Conservation (phyloP, 2,113 vertebrate species). For the Clarias batrachus region DNA sequence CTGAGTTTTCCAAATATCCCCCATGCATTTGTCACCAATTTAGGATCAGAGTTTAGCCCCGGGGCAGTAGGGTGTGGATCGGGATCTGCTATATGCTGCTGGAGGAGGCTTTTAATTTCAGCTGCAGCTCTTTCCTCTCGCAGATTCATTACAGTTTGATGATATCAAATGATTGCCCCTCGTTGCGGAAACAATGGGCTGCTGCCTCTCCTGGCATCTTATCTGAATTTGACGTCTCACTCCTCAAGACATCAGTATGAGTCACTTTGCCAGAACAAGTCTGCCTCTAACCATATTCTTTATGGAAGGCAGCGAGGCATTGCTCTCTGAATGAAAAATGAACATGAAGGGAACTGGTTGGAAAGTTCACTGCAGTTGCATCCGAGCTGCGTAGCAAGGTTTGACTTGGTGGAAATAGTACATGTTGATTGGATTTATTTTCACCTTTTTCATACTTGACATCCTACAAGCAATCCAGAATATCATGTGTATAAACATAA, state of each 20-base stretch:
- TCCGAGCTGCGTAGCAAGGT: neutral
- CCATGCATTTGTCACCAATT: slow-evolving; percentile 29
- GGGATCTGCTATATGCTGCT: slow-evolving; percentile 32
- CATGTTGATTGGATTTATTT: slow-evolving; percentile 1
- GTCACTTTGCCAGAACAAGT: slow-evolving; percentile 50
- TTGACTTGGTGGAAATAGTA: neutral
- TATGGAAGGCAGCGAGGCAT: slow-evolving; percentile 34
- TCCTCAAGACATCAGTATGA: slow-evolving; percentile 46
- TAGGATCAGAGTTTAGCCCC: slow-evolving; percentile 38
- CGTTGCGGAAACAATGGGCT: slow-evolving; percentile 62
- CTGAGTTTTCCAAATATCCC: slow-evolving; percentile 38
- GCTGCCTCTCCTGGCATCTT: slow-evolving; percentile 45
- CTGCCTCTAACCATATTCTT: slow-evolving; percentile 46
- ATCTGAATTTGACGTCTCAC: slow-evolving; percentile 50
- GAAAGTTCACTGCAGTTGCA: slow-evolving; percentile 20
- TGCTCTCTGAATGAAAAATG: slow-evolving; percentile 43
- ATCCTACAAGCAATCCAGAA: neutral
- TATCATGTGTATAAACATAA: neutral
- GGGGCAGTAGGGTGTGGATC: slow-evolving; percentile 29
- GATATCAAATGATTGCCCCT: slow-evolving; percentile 70
- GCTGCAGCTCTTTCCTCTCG: slow-evolving; percentile 34
- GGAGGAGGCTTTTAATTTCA: slow-evolving; percentile 50
- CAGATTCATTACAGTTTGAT: slow-evolving; percentile 69
- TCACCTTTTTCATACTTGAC: neutral
- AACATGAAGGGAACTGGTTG: slow-evolving; percentile 27